These are phyloP conservation scores for Mythimna loreyi DNA, from an alignment of 2,888 invertebrate genomes.

Conservation along the genomic window DNA sequence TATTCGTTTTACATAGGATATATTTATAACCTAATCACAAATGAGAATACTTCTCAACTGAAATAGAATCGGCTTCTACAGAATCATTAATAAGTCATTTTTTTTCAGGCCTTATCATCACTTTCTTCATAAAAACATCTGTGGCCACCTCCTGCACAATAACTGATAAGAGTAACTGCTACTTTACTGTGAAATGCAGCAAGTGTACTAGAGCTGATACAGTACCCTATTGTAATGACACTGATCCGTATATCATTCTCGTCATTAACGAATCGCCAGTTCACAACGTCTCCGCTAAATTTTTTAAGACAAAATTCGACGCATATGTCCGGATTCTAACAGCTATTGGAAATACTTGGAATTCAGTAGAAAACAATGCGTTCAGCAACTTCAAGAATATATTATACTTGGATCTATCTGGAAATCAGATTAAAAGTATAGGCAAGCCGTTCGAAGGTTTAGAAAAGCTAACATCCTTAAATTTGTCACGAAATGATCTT, in stretches of 20 bases:
- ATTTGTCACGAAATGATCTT: slow-evolving; percentile 54
- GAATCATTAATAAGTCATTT: neutral
- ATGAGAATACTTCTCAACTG: neutral
- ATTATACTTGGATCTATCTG: slow-evolving; percentile 53
- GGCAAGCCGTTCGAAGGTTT: slow-evolving; percentile 50
- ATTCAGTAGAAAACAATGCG: slow-evolving; percentile 26
- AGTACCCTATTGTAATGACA: slow-evolving; percentile 20
- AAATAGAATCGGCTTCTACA: neutral
- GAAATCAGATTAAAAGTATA: slow-evolving; percentile 41
- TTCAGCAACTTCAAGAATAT: slow-evolving; percentile 58
- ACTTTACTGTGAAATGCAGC: slow-evolving; percentile 44
- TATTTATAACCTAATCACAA: slow-evolving; percentile 3
- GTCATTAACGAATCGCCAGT: slow-evolving; percentile 40
- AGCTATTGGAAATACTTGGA: slow-evolving; percentile 48
- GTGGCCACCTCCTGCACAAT: slow-evolving; percentile 27
- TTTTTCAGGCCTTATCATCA: slow-evolving; percentile 48
- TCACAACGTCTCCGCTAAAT: slow-evolving; percentile 20
- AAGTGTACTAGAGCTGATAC: slow-evolving; percentile 7
- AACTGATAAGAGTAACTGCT: slow-evolving; percentile 43
- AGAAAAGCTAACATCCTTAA: slow-evolving; percentile 46
- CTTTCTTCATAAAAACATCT: slow-evolving; percentile 2
- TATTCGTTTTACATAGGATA: slow-evolving; percentile 25
- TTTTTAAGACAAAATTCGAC: slow-evolving; percentile 32
- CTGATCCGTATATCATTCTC: slow-evolving; percentile 44
- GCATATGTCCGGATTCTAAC: slow-evolving; percentile 38